Conservation (phyloP, 2,113 vertebrate genomes). For the Recurvirostra avosetta region DNA sequence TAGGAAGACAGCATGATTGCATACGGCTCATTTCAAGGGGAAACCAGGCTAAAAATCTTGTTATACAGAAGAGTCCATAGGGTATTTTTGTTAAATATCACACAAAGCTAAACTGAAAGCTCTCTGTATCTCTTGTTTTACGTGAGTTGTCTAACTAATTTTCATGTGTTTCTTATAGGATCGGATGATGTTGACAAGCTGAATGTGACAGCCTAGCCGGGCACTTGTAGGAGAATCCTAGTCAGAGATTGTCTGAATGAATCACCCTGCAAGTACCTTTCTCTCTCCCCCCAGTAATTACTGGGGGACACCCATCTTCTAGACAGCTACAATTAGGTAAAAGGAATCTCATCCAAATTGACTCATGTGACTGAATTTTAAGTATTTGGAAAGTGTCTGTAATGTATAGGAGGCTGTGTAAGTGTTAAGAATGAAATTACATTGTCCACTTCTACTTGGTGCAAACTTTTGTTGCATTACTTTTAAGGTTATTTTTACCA, state of each 20-base stretch:
- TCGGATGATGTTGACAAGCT: background rate
- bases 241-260: background rate
- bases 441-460: background rate
- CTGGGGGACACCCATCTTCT: background rate
- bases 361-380: background rate
- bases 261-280: background rate
- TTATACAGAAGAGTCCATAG: background rate
- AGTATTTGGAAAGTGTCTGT: background rate
- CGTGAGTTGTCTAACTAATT: background rate
- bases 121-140: background rate
- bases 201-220: background rate
- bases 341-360: background rate
- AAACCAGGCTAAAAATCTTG: slow-evolving; percentile 8
- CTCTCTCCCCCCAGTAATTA: background rate
- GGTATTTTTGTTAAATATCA: slow-evolving; percentile 11
- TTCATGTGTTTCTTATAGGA: background rate
- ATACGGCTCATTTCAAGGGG: background rate
- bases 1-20: background rate
- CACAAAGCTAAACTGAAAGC: background rate
- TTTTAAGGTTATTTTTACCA: background rate
- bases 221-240: background rate
- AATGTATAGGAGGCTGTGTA: background rate
- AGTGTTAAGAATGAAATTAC: background rate
- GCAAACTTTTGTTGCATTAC: background rate
- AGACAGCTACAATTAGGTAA: background rate